Base-by-base conservation (phyloP, 2,888 invertebrate genomes). In the Drosophila mayaguana region DNA sequence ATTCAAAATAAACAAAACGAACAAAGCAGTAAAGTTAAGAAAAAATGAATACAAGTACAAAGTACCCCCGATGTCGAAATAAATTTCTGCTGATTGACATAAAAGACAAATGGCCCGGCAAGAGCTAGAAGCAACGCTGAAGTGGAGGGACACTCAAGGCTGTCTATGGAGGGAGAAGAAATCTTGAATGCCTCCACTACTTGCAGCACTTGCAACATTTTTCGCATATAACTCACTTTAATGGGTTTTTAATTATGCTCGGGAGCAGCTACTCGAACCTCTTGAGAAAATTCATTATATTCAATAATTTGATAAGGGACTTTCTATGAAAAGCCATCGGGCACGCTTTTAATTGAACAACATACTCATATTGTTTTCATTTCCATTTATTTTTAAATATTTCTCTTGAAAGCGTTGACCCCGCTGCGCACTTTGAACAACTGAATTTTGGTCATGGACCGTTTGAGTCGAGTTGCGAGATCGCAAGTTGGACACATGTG, bases 381-480 rank as follows among this genome's bases (percentile, higher is more conserved):
- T 71, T 63, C 32, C 38, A 38, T 36, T 42, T 69, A 55, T 62
- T n/a, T 66, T 36, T 55, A 25, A 45, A 25, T 55, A 25, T 57
- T 46, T 62, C 46, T 46, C 28, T 42, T 8, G 67, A 53, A 80
- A 62, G 57, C 84, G 48, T 88, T 84, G 84, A 84, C 86, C 84
- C 76, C 86, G 65, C 65, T 72, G 82, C 88, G 88, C 76, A 87
- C 66, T 72, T 74, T 20, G 34, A 59, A 51, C 50, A 71, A 70
- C 66, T 40, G 61, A 72, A 83, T 84, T 54, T 54, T 78, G 88
- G 84, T 85, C 84, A 88, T 78, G 88, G 76, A 59, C 74, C 72
- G 81, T 62, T 88, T 78, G 63, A 75, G 77, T 87, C 77, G 64
- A 75, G 79, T 64, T 64, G 46, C 55, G 56, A 63, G 69, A 55